These are phyloP conservation scores for Plodia interpunctella DNA, from an alignment of 1,140 invertebrate genomes.

Conservation along the genomic window DNA sequence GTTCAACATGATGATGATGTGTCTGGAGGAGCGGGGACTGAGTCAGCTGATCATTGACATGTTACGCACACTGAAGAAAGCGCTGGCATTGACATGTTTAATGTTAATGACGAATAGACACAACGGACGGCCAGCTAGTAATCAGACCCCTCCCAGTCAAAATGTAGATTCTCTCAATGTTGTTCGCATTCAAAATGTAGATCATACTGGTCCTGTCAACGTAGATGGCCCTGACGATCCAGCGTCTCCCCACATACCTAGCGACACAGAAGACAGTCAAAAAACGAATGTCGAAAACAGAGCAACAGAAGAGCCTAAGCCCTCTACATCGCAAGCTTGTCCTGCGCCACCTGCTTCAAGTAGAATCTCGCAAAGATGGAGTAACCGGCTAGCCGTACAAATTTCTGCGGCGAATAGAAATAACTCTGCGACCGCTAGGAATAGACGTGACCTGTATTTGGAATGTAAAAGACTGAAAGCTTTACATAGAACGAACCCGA, in stretches of 20 bases:
- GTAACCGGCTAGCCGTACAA: conserved; percentile 65
- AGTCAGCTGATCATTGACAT: conserved; percentile 70
- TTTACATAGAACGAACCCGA: conserved; percentile 63
- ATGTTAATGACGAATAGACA: conserved; percentile 66
- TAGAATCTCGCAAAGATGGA: conserved; percentile 43
- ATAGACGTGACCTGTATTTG: conserved; percentile 58
- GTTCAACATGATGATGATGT: conserved; percentile 76
- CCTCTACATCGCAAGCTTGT: conserved; percentile 18
- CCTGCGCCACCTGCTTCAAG: conserved; percentile 15
- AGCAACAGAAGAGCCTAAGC: conserved; percentile 2
- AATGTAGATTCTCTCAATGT: conserved; percentile 47
- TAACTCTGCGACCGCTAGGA: conserved; percentile 60
- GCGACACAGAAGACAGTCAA: conserved; percentile 28
- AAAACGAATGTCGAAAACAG: conserved; percentile 7
- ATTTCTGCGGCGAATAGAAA: conserved; percentile 69
- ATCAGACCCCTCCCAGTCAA: conserved; percentile 30
- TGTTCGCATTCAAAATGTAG: conserved; percentile 55
- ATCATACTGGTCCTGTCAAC: conserved; percentile 54
- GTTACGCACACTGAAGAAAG: conserved; percentile 66
- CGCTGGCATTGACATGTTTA: conserved; percentile 67
- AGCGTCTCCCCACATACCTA: conserved; percentile 18
- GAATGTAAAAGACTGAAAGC: conserved; percentile 60
- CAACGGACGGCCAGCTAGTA: conserved; percentile 31
- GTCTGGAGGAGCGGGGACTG: conserved; percentile 62
- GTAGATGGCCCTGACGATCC: conserved; percentile 55